A percentile compares a stretch with the other conserved stretches of the same genome.
Evolutionary conservation across 2,797 vertebrate genomes (phyloP).

Genomic region (Anguilla obscura): DNA sequence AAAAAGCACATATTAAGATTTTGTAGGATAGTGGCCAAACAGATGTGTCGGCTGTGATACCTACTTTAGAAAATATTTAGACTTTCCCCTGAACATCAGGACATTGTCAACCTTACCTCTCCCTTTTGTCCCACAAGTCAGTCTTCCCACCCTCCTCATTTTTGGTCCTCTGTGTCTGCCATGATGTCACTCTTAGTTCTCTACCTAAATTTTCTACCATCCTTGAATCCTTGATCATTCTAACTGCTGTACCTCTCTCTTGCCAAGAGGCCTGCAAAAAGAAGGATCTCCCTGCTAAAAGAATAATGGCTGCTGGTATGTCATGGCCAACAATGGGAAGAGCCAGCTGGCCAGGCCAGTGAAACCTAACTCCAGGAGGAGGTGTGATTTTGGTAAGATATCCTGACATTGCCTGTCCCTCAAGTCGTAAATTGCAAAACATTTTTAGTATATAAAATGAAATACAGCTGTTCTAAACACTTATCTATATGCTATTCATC

Average conservation of each 20-base stretch:
- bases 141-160: too few species aligned
- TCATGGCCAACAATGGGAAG: neutral
- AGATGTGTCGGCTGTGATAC: neutral
- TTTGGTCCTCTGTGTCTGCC: neutral
- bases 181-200: neutral
- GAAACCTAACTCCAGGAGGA: neutral
- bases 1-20: neutral
- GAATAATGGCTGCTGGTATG: neutral
- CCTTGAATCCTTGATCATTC: neutral
- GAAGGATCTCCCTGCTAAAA: neutral
- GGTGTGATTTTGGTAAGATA: neutral
- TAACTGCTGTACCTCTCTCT: neutral
- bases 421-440: neutral
- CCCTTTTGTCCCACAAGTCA: neutral
- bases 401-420: neutral
- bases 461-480: neutral
- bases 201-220: neutral
- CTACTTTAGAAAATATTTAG: neutral
- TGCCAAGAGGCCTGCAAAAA: neutral
- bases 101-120: neutral
- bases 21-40: neutral
- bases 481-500: conserved; percentile 9
- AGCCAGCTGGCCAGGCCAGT: neutral
- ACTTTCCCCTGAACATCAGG: neutral
- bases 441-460: neutral